Evolutionary conservation across 2,888 invertebrate species (phyloP), one percentile per base, ranked within the genome.

Genomic region (Subacronicta megacephala): DNA sequence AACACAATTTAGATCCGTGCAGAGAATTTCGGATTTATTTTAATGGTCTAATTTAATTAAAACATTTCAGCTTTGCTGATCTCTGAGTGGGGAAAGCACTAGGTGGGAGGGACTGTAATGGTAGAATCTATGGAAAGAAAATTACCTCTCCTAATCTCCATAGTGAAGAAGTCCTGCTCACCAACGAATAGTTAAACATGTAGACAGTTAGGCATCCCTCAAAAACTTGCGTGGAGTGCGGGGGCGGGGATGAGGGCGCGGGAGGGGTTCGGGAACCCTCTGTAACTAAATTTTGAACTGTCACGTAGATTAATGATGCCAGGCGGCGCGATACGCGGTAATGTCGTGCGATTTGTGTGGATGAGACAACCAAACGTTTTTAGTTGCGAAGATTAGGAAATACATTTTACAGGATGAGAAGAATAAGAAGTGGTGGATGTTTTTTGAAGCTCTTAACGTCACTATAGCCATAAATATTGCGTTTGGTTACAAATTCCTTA

Each of bases 281-380:
- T 91, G 93, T 93, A 94, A 94, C 93, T 93, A 93, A 94, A 94
- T 94, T 94, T 94, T 94, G 92, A 94, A 94, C 94, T 94, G 94
- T 94, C 94, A 94, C 93, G 93, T 90, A 94, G 94, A 94, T 94
- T 94, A 94, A 94, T 94, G 94, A 94, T 89, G 90, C 90, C 91
- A 90, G 91, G 89, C 92, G 91, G 94, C 90, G 92, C 93, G 92
- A 92, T 94, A 94, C 94, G 93, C 93, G 92, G 89, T 92, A 92
- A 92, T 92, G 93, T 89, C 81, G 88, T 75, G 75, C 81, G 88
- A 81, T 81, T 89, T 85, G 75, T 84, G 80, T 89, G 93, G 93
- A 93, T 89, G 83, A 66, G 92, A 77, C 85, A 5, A 31, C 15
- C 9, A 18, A 17, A 3, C 7, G 3, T 20, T 42, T 47, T 52